phyloP scores from a whole-genome alignment of 2,888 invertebrate genomes.

The Tribolium freemani region DNA sequence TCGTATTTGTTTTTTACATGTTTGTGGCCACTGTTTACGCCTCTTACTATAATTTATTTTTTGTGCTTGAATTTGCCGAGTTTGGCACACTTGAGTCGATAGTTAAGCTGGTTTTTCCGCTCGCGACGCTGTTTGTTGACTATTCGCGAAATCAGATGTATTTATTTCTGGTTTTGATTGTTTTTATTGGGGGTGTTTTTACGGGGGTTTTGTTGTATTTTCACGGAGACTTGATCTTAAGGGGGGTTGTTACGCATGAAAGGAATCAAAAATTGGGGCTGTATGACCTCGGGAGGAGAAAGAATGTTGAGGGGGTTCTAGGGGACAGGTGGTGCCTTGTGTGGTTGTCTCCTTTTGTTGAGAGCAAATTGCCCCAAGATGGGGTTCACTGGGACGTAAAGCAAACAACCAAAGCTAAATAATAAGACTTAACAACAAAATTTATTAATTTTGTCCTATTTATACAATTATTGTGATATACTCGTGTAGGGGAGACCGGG shows the following conservation, averaged over 20 bases:
- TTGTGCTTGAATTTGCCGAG: conserved; percentile 73
- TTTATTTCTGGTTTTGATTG: conserved; percentile 79
- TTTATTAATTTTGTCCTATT: background rate
- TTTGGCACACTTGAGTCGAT: conserved; percentile 73
- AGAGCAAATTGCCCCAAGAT: conserved; percentile 83
- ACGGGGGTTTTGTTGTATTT: conserved; percentile 78
- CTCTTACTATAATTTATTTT: conserved; percentile 79
- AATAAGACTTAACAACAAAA: conserved; percentile 13
- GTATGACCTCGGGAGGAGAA: conserved; percentile 80
- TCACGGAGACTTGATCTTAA: conserved; percentile 79
- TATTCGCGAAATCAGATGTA: conserved; percentile 77
- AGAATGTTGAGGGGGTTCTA: conserved; percentile 82
- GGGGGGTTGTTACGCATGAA: conserved; percentile 84
- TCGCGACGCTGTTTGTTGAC: conserved; percentile 79
- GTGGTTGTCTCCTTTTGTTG: conserved; percentile 85
- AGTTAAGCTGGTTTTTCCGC: conserved; percentile 81
- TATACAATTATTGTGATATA: background rate
- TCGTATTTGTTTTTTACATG: conserved; percentile 82
- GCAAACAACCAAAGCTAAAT: conserved; percentile 56
- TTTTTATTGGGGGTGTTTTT: conserved; percentile 77
- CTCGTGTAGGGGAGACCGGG: no score
- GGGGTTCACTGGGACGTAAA: conserved; percentile 75
- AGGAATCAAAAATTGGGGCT: conserved; percentile 71
- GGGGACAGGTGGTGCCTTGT: conserved; percentile 85
- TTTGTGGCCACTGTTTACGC: conserved; percentile 80